phyloP scores from a whole-genome alignment of 1,140 invertebrate species.

The Pachypeltis micranthus region DNA sequence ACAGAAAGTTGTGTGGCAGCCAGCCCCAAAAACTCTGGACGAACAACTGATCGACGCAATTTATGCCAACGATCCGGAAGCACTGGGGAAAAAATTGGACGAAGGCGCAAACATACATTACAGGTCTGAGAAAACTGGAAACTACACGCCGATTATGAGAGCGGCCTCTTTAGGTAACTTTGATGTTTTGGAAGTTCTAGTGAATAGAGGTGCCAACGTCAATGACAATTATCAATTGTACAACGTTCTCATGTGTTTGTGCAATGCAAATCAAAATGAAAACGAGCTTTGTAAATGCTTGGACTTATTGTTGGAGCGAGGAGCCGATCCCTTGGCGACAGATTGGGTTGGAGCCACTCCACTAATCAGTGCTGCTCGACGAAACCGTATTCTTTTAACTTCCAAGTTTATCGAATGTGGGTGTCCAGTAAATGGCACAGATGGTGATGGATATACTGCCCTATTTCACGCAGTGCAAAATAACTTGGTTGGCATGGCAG shows the following conservation, averaged over 20 bases:
- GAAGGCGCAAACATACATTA: not conserved
- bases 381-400: not conserved
- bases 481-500: not conserved
- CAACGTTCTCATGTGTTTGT: not conserved
- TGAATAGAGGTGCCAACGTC: not conserved
- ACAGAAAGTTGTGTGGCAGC: no score
- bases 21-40: no score
- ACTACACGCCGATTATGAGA: not conserved
- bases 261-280: not conserved
- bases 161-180: not conserved
- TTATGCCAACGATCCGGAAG: no score
- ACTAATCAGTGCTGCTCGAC: not conserved
- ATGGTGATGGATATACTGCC: not conserved
- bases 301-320: not conserved
- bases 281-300: not conserved
- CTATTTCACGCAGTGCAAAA: not conserved
- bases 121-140: not conserved
- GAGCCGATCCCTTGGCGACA: not conserved
- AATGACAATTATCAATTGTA: not conserved
- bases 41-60: no score
- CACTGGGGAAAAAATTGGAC: no score
- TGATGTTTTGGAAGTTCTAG: not conserved
- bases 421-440: not conserved
- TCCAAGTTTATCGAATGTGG: not conserved
- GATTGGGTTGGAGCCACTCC: not conserved